Percentiles rank a stretch among this genome's conserved stretches.
Evolutionary conservation across 2,888 invertebrate genomes (phyloP).

Genomic region (Monochamus alternatus): DNA sequence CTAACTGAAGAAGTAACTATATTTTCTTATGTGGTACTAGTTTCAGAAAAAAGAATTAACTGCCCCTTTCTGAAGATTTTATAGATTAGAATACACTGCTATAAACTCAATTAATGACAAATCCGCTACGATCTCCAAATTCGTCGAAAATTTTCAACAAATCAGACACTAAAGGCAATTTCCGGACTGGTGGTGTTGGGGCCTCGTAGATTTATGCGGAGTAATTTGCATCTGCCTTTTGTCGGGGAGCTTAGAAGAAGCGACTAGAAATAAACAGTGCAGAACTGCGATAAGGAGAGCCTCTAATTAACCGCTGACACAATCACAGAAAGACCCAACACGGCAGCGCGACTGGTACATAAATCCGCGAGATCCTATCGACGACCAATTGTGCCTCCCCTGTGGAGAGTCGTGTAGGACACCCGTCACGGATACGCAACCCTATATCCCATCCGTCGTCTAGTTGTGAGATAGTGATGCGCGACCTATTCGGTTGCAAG

Average conservation of each 20-base stretch:
- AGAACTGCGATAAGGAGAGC: conserved; percentile 60
- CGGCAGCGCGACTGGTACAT: conserved; percentile 61
- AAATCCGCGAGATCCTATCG: conserved; percentile 56
- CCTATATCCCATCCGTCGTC: conserved; percentile 39
- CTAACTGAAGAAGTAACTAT: no score
- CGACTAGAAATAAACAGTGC: conserved; percentile 60
- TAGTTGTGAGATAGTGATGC: conserved; percentile 31
- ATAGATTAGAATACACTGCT: no score
- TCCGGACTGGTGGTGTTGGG: no score
- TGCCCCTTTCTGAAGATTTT: no score
- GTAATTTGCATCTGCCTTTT: conserved; percentile 37
- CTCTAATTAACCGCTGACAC: conserved; percentile 67
- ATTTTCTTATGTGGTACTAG: no score
- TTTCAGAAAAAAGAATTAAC: no score
- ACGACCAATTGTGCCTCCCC: conserved; percentile 60
- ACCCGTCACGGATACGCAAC: conserved; percentile 51
- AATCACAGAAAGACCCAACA: conserved; percentile 65
- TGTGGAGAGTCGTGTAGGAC: conserved; percentile 51
- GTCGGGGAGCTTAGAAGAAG: conserved; percentile 51
- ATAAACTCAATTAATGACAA: no score
- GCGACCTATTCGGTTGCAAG: conserved; percentile 35
- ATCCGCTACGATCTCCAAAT: no score
- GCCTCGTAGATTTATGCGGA: conserved; percentile 33
- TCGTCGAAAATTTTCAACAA: no score
- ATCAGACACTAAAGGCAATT: no score